phyloP scores from a whole-genome alignment of 2,113 vertebrate genomes.

The Rynchops niger region DNA sequence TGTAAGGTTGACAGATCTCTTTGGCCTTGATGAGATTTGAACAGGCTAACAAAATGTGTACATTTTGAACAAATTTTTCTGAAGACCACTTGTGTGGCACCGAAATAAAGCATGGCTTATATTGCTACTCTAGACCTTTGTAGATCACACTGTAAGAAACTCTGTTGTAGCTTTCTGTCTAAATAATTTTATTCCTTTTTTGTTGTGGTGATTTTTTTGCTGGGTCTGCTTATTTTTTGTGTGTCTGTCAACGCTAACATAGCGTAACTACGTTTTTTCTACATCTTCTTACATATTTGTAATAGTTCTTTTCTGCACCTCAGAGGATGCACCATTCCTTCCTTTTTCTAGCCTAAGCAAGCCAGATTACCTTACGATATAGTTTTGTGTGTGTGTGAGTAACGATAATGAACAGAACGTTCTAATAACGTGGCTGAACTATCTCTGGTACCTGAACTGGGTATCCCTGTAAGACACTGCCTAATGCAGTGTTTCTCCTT shows the following conservation, averaged over 20 bases:
- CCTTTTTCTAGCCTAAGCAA: background rate
- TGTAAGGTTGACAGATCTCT: background rate
- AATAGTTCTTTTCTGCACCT: background rate
- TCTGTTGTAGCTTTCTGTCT: background rate
- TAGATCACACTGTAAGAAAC: background rate
- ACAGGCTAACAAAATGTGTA: background rate
- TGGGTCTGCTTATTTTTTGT: background rate
- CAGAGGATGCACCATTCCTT: background rate
- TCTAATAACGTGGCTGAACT: background rate
- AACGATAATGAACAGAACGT: background rate
- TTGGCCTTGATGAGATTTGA: background rate
- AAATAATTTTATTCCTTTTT: background rate
- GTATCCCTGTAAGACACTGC: background rate
- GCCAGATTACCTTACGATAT: background rate
- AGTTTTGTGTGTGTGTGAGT: background rate
- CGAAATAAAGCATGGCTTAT: background rate
- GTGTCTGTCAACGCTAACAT: background rate
- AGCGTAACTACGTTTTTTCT: background rate
- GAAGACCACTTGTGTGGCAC: background rate
- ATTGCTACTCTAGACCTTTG: background rate
- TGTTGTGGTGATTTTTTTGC: fast-evolving
- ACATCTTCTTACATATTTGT: background rate
- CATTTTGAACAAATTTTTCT: background rate
- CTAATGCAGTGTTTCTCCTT: background rate
- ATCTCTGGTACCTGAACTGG: background rate